These are phyloP conservation scores for Apamea sordens DNA, from an alignment of 2,888 invertebrate genomes.

Conservation along the genomic window DNA sequence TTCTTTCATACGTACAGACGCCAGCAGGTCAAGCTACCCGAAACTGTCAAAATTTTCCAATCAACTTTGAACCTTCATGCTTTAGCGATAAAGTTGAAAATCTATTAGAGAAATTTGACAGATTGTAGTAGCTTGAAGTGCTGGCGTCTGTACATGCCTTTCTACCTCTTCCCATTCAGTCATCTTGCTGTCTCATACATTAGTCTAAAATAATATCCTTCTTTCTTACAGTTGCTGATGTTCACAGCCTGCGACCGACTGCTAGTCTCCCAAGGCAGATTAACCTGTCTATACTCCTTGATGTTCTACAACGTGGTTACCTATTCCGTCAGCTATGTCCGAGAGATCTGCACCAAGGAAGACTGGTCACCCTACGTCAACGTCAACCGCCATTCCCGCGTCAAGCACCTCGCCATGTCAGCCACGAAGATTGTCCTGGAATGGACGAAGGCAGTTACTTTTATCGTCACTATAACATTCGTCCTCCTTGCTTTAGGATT, in stretches of 20 bases:
- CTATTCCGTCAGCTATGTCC: constrained; percentile 94
- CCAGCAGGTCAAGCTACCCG: no score
- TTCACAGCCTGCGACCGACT: constrained; percentile 93
- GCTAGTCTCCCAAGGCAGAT: constrained; percentile 90
- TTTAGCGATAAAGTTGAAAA: no score
- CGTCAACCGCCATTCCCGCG: constrained; percentile 93
- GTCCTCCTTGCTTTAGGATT: constrained; percentile 93
- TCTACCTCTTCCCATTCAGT: not conserved
- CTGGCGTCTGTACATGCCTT: no score
- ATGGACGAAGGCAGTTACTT: constrained; percentile 95
- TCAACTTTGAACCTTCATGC: no score
- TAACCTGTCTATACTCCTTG: constrained; percentile 93
- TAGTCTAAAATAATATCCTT: not conserved
- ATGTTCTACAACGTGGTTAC: constrained; percentile 96
- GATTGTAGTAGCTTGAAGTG: no score
- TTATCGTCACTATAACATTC: constrained; percentile 94
- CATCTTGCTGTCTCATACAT: not conserved
- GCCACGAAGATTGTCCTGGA: constrained; percentile 95
- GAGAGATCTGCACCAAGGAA: constrained; percentile 93
- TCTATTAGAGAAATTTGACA: no score
- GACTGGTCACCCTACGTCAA: constrained; percentile 95
- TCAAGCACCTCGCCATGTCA: constrained; percentile 95
- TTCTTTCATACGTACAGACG: not conserved
- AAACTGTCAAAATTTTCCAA: no score
- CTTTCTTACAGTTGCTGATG: constrained; percentile 91